Evolutionary conservation across 2,888 invertebrate genomes (phyloP).

Genomic region (Drosophila parthenogenetica): DNA sequence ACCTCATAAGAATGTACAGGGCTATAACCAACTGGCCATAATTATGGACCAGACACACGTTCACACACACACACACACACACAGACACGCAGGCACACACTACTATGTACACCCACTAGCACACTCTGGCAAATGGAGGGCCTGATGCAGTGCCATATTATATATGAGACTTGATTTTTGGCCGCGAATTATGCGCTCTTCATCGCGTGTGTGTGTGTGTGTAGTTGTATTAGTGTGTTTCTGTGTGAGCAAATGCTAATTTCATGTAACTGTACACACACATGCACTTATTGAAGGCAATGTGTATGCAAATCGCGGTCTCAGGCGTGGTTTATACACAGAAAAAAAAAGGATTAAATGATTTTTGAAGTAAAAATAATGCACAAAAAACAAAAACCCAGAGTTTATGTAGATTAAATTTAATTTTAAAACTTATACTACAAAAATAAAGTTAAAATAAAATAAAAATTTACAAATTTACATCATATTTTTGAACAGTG

Average conservation of each 20-base stretch:
- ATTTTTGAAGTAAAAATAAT: no score
- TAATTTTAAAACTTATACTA: no score
- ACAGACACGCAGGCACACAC: no score
- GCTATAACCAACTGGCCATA: conserved; percentile 33
- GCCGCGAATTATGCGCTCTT: conserved; percentile 30
- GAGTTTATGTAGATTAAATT: no score
- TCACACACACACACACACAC: conserved; percentile 12
- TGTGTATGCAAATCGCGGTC: conserved; percentile 50
- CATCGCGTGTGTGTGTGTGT: conserved; percentile 16
- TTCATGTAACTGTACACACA: conserved; percentile 59
- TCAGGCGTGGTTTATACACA: conserved; percentile 30
- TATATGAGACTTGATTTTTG: conserved; percentile 64
- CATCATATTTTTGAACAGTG: no score
- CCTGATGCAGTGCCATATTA: conserved; percentile 14
- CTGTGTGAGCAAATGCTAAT: conserved; percentile 71
- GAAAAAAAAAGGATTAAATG: background rate
- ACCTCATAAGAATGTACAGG: conserved; percentile 25
- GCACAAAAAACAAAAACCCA: no score
- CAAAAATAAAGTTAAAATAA: no score
- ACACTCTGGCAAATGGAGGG: background rate
- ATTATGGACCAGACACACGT: conserved; percentile 27
- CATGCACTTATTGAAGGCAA: conserved; percentile 18
- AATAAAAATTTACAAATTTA: no score
- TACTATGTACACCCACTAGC: conserved; percentile 7
- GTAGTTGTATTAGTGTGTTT: conserved; percentile 16